A percentile compares a stretch with the other conserved stretches of the same genome.
Conservation (phyloP, 2,797 vertebrate genomes). For the Bucorvus abyssinicus region DNA sequence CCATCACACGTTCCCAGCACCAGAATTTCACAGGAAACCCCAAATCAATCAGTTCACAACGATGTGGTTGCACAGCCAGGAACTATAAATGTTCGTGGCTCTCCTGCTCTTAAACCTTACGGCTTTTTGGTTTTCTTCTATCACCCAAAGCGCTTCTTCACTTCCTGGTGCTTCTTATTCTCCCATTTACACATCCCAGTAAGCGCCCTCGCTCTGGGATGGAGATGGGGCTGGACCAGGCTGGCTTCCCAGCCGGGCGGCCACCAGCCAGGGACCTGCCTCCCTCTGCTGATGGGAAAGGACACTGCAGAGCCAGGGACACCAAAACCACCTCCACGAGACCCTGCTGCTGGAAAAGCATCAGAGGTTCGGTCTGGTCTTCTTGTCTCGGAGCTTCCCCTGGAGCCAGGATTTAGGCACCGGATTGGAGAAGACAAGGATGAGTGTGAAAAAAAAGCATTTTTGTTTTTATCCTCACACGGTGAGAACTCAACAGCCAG, state of each 20-base stretch:
- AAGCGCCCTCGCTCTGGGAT: neutral
- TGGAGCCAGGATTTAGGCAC: neutral
- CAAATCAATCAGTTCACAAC: neutral
- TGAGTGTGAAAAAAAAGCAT: neutral
- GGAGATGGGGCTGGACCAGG: neutral
- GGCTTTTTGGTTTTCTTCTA: rapidly evolving
- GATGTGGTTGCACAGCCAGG: neutral
- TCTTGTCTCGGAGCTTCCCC: neutral
- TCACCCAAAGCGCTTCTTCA: neutral
- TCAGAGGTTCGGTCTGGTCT: no score
- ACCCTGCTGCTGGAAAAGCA: neutral
- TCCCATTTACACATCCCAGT: neutral
- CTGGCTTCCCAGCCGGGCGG: neutral
- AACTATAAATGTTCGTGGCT: rapidly evolving
- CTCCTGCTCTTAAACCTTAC: neutral
- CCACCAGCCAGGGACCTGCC: neutral
- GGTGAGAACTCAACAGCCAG: neutral
- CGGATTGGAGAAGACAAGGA: rapidly evolving
- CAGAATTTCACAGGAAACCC: rapidly evolving
- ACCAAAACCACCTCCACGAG: rapidly evolving
- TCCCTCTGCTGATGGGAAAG: constrained; percentile 39
- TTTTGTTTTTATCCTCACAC: neutral
- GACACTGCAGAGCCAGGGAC: neutral
- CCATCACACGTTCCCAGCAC: neutral
- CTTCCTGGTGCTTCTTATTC: neutral